phyloP scores from a whole-genome alignment of 1,140 invertebrate genomes.

The Arctopsyche grandis region DNA sequence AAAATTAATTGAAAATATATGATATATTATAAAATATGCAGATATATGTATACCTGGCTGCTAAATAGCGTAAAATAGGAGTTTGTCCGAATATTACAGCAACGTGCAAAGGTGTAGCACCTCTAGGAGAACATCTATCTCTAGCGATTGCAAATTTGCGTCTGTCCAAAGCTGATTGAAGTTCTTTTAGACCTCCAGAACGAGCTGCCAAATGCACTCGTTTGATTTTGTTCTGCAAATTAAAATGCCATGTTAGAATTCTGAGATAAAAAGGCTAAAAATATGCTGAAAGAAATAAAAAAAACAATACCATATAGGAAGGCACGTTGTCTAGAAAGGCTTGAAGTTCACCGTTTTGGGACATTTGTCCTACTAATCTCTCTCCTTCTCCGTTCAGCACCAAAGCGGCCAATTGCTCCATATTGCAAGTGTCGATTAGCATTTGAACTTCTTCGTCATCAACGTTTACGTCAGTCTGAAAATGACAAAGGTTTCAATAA shows the following conservation, averaged over 20 bases:
- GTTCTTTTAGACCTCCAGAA: conserved; percentile 83
- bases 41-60: conserved; percentile 62
- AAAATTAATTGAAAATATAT: too few species aligned
- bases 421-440: conserved; percentile 79
- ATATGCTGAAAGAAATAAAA: not conserved
- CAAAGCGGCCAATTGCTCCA: conserved; percentile 89
- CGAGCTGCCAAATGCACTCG: conserved; percentile 87
- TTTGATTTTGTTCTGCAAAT: conserved; percentile 86
- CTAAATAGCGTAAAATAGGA: conserved; percentile 72
- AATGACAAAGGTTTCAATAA: not conserved
- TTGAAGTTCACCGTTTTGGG: conserved; percentile 84
- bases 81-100: conserved; percentile 86
- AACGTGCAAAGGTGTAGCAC: conserved; percentile 93
- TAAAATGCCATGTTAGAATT: not conserved
- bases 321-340: conserved; percentile 91
- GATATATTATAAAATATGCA: not conserved
- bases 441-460: conserved; percentile 69
- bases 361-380: conserved; percentile 77
- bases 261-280: not conserved
- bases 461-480: conserved; percentile 41
- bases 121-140: conserved; percentile 81
- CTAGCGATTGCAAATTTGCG: conserved; percentile 90
- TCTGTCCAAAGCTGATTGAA: conserved; percentile 87
- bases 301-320: conserved; percentile 81
- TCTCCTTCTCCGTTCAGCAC: conserved; percentile 88